Percentiles rank a stretch among this genome's conserved stretches.
Conservation (phyloP, 2,797 vertebrate genomes). For the Amblyraja radiata region DNA sequence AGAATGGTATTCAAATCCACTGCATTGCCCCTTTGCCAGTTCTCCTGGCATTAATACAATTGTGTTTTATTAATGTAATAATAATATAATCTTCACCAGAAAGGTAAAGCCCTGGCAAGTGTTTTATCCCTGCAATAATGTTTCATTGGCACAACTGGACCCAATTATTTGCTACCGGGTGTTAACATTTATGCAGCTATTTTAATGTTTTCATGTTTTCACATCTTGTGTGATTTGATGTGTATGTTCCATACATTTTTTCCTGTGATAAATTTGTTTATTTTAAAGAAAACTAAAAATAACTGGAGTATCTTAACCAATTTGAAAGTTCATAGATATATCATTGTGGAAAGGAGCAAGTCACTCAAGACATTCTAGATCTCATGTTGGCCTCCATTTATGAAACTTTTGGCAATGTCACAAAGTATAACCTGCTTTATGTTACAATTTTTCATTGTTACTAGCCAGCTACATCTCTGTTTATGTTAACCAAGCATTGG, state of each 20-base stretch:
- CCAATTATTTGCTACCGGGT: not conserved
- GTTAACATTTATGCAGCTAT: not conserved
- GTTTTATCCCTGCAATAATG: not conserved
- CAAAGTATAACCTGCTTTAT: not conserved
- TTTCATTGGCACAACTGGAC: not conserved
- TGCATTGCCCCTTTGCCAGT: not conserved
- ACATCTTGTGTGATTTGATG: not conserved
- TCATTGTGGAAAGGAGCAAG: not conserved
- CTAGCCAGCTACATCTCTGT: not conserved
- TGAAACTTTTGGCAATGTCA: not conserved
- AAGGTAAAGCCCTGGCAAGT: not conserved
- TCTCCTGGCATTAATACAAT: not conserved
- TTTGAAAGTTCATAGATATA: not conserved
- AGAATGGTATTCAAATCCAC: not conserved
- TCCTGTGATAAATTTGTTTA: not conserved
- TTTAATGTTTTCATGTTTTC: not conserved
- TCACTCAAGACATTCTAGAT: not conserved
- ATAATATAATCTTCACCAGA: not conserved
- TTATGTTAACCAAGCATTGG: not conserved
- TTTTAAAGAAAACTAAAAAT: not conserved
- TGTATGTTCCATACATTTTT: not conserved
- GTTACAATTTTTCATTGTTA: not conserved
- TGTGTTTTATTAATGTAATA: not conserved
- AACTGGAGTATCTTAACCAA: not conserved
- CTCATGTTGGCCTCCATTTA: not conserved